A percentile compares a stretch with the other conserved stretches of the same genome.
These are phyloP conservation scores for Aquatica leii DNA, from an alignment of 2,888 invertebrate species.

Conservation along the genomic window DNA sequence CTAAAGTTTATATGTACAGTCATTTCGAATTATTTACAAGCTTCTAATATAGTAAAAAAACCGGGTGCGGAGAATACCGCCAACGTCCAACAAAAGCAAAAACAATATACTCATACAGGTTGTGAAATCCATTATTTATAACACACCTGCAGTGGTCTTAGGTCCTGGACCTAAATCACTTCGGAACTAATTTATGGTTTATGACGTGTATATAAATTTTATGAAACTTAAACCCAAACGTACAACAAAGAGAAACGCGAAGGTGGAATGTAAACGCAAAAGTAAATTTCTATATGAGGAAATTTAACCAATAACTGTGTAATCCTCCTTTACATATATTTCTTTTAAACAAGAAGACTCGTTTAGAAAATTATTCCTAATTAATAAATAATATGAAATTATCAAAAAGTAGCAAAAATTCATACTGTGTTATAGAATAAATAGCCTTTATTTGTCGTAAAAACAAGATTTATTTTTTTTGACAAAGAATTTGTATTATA, in stretches of 20 bases:
- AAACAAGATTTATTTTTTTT: too few species aligned
- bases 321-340: too few species aligned
- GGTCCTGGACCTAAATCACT: conserved; percentile 30
- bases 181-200: conserved; percentile 33
- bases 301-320: too few species aligned
- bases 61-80: neutral
- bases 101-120: conserved; percentile 36
- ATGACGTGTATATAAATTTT: conserved; percentile 34
- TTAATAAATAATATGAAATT: too few species aligned
- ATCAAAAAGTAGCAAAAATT: too few species aligned
- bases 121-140: conserved; percentile 36
- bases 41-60: conserved; percentile 20
- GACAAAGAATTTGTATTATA: too few species aligned
- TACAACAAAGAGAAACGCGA: conserved; percentile 10
- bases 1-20: conserved; percentile 2
- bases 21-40: conserved; percentile 26
- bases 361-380: too few species aligned
- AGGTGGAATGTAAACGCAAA: neutral
- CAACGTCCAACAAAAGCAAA: conserved; percentile 26
- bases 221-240: conserved; percentile 26
- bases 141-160: conserved; percentile 29
- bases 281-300: too few species aligned
- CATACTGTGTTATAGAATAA: too few species aligned
- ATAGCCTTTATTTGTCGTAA: too few species aligned
- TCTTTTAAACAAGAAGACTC: too few species aligned